Conservation (phyloP, 2,797 vertebrate species). For the Sebastiscus tertius region DNA sequence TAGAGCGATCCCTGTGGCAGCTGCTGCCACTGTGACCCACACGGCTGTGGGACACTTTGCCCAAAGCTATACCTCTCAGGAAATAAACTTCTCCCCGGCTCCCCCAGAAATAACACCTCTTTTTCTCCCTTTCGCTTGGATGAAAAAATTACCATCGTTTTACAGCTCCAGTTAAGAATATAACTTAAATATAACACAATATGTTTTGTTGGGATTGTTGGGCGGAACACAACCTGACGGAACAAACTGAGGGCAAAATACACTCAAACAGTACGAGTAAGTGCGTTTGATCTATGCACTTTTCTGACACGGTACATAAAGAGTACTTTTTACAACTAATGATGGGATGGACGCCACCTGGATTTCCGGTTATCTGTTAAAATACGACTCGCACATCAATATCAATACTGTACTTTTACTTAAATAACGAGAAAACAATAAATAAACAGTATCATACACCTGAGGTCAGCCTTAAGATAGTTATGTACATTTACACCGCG, state of each 20-base stretch:
- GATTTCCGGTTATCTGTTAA: background rate
- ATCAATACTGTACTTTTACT: background rate
- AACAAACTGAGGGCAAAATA: fast-evolving
- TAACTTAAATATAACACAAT: fast-evolving
- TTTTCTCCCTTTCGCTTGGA: background rate
- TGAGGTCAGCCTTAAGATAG: too few relatives aligned
- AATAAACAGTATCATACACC: background rate
- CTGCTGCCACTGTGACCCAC: slow-evolving; percentile 18
- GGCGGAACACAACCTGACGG: slow-evolving; percentile 8
- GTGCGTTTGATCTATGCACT: slow-evolving; percentile 35
- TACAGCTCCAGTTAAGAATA: background rate
- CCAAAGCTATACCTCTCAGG: slow-evolving; percentile 32
- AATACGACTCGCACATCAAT: background rate
- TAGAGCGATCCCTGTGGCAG: slow-evolving; percentile 38
- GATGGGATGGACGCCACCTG: background rate
- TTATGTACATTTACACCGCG: background rate
- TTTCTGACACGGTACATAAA: background rate
- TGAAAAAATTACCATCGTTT: background rate
- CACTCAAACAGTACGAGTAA: fast-evolving
- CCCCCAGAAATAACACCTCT: background rate
- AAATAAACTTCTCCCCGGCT: background rate
- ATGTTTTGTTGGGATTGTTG: background rate
- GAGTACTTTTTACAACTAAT: background rate
- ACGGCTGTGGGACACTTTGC: too few relatives aligned
- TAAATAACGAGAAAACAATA: background rate